Percentiles rank a stretch among this genome's conserved stretches.
Conservation (phyloP, 2,888 invertebrate genomes). For the Druceiella hillmani region DNA sequence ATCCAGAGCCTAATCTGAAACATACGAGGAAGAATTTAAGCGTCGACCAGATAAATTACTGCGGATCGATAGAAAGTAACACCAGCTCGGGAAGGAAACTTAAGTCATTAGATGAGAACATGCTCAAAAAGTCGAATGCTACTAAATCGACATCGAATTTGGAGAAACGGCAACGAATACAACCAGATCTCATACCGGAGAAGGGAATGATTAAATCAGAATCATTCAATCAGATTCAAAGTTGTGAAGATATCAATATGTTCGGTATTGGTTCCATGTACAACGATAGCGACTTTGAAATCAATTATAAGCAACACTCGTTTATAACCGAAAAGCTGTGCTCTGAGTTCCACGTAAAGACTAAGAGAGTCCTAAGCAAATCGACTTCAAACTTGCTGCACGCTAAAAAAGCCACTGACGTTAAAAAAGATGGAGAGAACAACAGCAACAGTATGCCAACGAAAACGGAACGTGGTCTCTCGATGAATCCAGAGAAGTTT, state of each 20-base stretch:
- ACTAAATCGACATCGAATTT: constrained; percentile 45
- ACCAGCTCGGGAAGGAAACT: constrained; percentile 46
- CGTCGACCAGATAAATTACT: constrained; percentile 50
- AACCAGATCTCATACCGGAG: constrained; percentile 49
- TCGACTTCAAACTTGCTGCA: constrained; percentile 59
- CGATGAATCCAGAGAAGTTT: constrained; percentile 37
- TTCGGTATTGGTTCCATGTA: constrained; percentile 51
- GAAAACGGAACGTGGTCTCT: constrained; percentile 42
- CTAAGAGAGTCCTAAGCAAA: constrained; percentile 58
- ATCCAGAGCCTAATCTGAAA: constrained; percentile 43
- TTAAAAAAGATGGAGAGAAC: constrained; percentile 44
- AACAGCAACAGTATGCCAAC: constrained; percentile 47
- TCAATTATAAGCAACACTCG: constrained; percentile 54
- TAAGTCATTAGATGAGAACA: constrained; percentile 47
- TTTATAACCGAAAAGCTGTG: constrained; percentile 65
- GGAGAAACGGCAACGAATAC: constrained; percentile 48
- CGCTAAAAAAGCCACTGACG: constrained; percentile 49
- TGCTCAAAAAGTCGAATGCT: constrained; percentile 45
- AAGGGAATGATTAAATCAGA: constrained; percentile 47
- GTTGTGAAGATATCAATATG: constrained; percentile 51
- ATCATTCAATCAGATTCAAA: constrained; percentile 49
- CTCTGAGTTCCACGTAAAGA: constrained; percentile 67
- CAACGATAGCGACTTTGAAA: constrained; percentile 52
- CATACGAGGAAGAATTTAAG: constrained; percentile 47
- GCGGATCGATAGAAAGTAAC: constrained; percentile 49